Evolutionary conservation across 35 echinoderm and acorn worm genomes (phyloP), one percentile per base, ranked within the genome.

Genomic region (Apostichopus parvimensis): DNA sequence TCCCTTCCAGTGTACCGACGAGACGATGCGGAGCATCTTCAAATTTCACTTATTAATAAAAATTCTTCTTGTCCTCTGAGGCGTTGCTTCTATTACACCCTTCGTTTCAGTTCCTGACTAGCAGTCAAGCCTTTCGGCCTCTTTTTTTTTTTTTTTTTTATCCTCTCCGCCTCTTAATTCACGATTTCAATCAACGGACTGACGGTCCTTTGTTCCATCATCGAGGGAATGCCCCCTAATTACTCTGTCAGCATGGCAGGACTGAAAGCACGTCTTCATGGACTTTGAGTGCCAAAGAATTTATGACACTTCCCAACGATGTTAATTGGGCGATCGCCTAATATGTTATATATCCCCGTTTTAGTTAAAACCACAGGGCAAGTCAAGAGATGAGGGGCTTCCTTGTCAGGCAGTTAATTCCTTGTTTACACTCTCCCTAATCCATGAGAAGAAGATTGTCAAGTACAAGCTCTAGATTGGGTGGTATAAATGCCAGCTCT

Each of bases 151-250:
- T 17, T 68, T 13, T 17, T 68, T 68, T 14, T n/a, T n/a, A n/a
- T n/a, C 64, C 6, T 68, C 64, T 14, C 17, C 5, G 34, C 45
- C 34, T 80, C 78, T 80, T 5, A 82, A 55, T 55, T 80, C 78
- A 80, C 78, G 55, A 25, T 54, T 17, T 82, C 79, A 82, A 34
- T 82, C 79, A 82, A 54, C 9, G 5, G 18, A n/a, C 3, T 4
- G 13, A 3, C 7, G 1, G 18, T 18, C 13, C 55, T 82, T 82
- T 56, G 52, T 82, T 82, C 52, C 34, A 45, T 56, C 79, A 17
- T 56, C 79, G 6, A 11, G 79, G 45, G 79, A 82, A 15, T 82
- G 45, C 79, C 79, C 79, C 79, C 79, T 82, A 55, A 82, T 82
- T 82, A 56, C 79, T 82, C 25, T 45, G 9, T 82, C 55, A n/a